Base-by-base conservation (phyloP, 2,113 vertebrate species). In the Callipepla californica region DNA sequence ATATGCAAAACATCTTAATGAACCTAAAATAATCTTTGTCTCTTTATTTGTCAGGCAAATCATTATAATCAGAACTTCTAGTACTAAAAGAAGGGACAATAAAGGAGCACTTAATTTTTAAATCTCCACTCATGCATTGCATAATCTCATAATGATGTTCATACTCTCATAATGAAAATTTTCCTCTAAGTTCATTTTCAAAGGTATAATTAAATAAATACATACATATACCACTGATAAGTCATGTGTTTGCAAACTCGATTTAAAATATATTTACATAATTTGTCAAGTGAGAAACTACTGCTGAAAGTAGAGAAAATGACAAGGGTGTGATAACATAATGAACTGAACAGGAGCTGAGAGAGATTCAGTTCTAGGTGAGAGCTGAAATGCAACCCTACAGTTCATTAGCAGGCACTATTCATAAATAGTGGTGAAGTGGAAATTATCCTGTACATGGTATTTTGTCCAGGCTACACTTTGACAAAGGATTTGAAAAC, bases 221-320 rank as follows among this genome's bases (percentile, higher is more conserved):
- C 8, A 22, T 32, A 42, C 34, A 58, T 6, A 23, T 18, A 58
- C 48, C 51, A 82, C 79, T 53, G 40, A 65, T 30, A 92, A 84
- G 17, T 53, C 10, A 6, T 20, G 14, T 4, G 0, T 61, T 62
- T 90, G 25, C 51, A 80, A 85, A 67, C 12, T 32, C 69, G 34
- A 92, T 28, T 28, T 14, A 62, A 59, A 53, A 91, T 92, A 38
- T 51, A 26, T 74, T 50, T 53, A 62, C 77, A 28, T 26, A 53
- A 53, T 88, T 78, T 89, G 51, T 57, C 38, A 75, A 17, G 63
- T 45, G 28, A 77, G 36, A 80, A 89, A 44, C 19, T 38, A 69
- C 26, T 40, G 50, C 10, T 85, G 67, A 93, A 92, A 92, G 48
- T 53, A 66, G 20, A 90, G 47, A 59, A 93, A 88, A 92, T 36